These are phyloP conservation scores for Myotis brandtii DNA, from an alignment of 2,113 vertebrate genomes.

Conservation along the genomic window DNA sequence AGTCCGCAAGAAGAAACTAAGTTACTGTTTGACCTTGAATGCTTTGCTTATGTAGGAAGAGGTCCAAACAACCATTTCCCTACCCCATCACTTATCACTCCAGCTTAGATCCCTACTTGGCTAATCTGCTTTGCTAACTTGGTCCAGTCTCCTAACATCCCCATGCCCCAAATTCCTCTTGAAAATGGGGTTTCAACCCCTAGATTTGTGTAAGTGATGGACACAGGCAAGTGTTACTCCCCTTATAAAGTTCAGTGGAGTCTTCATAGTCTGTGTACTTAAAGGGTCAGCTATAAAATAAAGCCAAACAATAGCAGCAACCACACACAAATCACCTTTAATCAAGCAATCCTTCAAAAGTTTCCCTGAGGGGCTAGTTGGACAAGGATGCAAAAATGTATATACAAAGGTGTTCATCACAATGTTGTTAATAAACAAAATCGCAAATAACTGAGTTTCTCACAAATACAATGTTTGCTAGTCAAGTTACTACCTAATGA, in stretches of 20 bases:
- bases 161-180: conserved; percentile 46
- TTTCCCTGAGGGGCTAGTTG: background rate
- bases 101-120: background rate
- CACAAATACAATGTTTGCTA: background rate
- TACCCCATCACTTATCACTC: background rate
- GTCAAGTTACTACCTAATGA: background rate
- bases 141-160: background rate
- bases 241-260: background rate
- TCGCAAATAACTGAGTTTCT: background rate
- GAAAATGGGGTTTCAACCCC: conserved; percentile 28
- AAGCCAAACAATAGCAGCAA: background rate
- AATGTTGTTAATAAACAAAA: background rate
- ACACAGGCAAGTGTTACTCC: background rate
- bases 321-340: background rate
- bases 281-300: background rate
- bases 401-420: background rate
- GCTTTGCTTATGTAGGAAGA: background rate
- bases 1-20: background rate
- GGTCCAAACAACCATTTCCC: background rate
- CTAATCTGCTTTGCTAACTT: conserved; percentile 31
- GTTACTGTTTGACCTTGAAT: background rate
- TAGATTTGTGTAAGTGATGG: background rate
- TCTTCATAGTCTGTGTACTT: background rate
- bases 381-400: background rate
- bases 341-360: background rate